A percentile compares a stretch with the other conserved stretches of the same genome.
phyloP scores from a whole-genome alignment of 1,140 invertebrate genomes.

The Phortica variegata region DNA sequence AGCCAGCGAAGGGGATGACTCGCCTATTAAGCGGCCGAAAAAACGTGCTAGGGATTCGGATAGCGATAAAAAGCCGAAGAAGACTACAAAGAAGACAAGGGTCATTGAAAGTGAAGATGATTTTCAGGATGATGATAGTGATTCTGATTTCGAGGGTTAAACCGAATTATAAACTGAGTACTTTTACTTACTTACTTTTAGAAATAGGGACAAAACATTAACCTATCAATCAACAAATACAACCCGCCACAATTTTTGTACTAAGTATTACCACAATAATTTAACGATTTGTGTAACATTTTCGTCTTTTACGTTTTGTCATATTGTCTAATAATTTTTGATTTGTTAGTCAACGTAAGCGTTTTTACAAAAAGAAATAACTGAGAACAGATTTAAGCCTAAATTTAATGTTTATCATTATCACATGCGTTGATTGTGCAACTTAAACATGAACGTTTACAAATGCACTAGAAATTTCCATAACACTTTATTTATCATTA shows the following conservation, averaged over 20 bases:
- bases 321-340: no score
- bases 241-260: no score
- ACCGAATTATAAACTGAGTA: slow-evolving; percentile 1
- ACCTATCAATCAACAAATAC: no score
- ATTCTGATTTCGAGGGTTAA: slow-evolving; percentile 42
- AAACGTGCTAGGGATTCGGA: slow-evolving; percentile 39
- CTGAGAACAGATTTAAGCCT: background rate
- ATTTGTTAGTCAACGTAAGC: no score
- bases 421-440: background rate
- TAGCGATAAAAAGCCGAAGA: slow-evolving; percentile 31
- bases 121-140: slow-evolving; percentile 25
- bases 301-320: no score
- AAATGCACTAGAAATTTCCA: background rate
- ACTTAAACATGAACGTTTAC: background rate
- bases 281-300: no score
- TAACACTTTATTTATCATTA: no score
- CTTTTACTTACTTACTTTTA: no score
- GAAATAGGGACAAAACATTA: no score
- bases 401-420: background rate
- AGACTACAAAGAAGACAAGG: slow-evolving; percentile 30
- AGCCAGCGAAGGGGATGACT: slow-evolving; percentile 5
- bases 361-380: no score
- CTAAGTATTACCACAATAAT: no score
- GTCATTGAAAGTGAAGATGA: slow-evolving; percentile 25
- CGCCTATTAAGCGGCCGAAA: slow-evolving; percentile 28